Base-by-base conservation (phyloP, 1,140 invertebrate genomes). In the Vollenhovia emeryi region DNA sequence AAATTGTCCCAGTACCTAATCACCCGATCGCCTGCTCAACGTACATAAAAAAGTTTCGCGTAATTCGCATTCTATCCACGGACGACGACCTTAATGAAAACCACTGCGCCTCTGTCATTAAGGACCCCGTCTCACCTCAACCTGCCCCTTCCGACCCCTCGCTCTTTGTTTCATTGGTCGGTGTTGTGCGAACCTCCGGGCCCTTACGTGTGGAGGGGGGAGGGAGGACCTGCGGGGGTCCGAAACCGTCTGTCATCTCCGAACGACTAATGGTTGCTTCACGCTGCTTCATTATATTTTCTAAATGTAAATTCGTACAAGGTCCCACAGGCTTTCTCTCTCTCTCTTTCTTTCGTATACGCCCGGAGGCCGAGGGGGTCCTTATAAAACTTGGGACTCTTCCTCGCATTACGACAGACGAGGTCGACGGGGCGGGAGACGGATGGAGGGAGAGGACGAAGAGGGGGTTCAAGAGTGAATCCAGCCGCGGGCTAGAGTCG, bases 201-300 rank as follows among this genome's bases (percentile, higher is more conserved):
- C 50, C 68, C 48, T 64, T 66, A 36, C 78, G 59, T n/a, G 71
- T 68, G 50, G 36, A 11, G 62, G 55, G 83, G 66, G 50, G 86
- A 80, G 87, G 89, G 92, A 91, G 91, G 92, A 94, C 92, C 94
- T 92, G 93, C 93, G 93, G 94, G 94, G 94, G 94, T 95, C 92
- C 93, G 92, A 94, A 94, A 94, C 88, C 93, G 94, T 95, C 93
- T 95, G 94, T 95, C 94, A 95, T 95, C 94, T 94, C 92, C 89
- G 92, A 94, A 93, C 92, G 92, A 95, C 94, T 95, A 95, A 95
- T 95, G 94, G 94, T 94, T 92, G 93, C 91, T 93, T 94, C 93
- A 93, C 93, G 94, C 94, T 94, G 94, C 94, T 94, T 95, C 94
- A 94, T 95, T 95, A 95, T 95, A 94, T 94, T 95, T 95, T 95